Conservation (phyloP, 2,797 vertebrate genomes). For the Botia almorhae region DNA sequence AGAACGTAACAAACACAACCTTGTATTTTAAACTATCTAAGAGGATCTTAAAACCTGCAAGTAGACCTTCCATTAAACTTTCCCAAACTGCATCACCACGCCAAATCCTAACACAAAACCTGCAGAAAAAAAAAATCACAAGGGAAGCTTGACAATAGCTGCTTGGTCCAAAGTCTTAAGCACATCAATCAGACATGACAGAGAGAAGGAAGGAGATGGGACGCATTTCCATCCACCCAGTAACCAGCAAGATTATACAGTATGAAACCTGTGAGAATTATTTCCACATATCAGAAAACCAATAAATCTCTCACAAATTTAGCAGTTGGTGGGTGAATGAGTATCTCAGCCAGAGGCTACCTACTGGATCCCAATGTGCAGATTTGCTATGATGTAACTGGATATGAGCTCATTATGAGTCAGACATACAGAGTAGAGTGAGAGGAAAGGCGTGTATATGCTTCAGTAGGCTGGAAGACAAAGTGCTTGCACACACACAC, state of each 20-base stretch:
- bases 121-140: slow-evolving; percentile 49
- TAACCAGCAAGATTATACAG: slow-evolving; percentile 3
- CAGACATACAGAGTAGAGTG: slow-evolving; percentile 36
- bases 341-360: slow-evolving; percentile 30
- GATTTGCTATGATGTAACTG: slow-evolving; percentile 49
- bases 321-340: slow-evolving; percentile 35
- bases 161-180: slow-evolving; percentile 33
- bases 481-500: slow-evolving; percentile 1
- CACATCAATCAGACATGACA: slow-evolving; percentile 55
- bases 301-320: slow-evolving; percentile 36
- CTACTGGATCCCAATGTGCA: slow-evolving; percentile 23
- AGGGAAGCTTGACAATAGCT: slow-evolving; percentile 51
- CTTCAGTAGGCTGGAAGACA: slow-evolving; percentile 40
- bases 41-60: neutral
- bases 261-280: neutral
- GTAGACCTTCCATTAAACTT: slow-evolving; percentile 6
- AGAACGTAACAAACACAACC: neutral
- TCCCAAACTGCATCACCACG: neutral
- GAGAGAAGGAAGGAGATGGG: slow-evolving; percentile 3
- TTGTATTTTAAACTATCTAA: neutral
- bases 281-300: slow-evolving; percentile 32
- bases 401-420: slow-evolving; percentile 50
- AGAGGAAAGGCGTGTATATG: slow-evolving; percentile 11
- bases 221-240: neutral
- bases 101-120: neutral